phyloP scores from a whole-genome alignment of 2,113 vertebrate species.

The Tympanuchus pallidicinctus region DNA sequence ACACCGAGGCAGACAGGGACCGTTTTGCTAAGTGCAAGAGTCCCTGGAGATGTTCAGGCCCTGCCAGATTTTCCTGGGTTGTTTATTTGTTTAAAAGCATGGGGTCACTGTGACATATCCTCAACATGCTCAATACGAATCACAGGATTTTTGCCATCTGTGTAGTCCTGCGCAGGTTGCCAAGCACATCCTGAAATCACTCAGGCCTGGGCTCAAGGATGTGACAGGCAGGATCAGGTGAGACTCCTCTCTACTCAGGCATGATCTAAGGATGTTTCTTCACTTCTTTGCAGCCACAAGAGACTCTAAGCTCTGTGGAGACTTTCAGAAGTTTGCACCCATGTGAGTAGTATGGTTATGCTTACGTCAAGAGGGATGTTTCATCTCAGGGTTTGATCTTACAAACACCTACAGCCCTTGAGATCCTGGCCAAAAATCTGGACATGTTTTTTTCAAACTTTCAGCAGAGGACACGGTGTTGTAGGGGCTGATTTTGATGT shows the following conservation, averaged over 20 bases:
- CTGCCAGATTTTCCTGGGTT: not conserved
- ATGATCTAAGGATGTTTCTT: not conserved
- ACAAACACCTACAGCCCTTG: not conserved
- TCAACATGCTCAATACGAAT: not conserved
- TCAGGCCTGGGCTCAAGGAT: not conserved
- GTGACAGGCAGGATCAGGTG: not conserved
- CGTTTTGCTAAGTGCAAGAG: not conserved
- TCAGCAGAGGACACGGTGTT: not conserved
- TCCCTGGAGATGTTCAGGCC: not conserved
- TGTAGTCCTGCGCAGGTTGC: not conserved
- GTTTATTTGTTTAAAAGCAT: not conserved
- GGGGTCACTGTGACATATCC: too few species aligned
- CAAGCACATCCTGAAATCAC: not conserved
- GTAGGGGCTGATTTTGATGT: not conserved
- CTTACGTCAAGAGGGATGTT: not conserved
- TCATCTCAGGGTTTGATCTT: constrained; percentile 37
- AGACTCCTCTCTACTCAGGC: not conserved
- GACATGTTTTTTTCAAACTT: not conserved
- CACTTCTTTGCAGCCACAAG: not conserved
- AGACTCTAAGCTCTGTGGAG: not conserved
- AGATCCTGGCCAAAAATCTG: not conserved
- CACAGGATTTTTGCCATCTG: not conserved
- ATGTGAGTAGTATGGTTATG: not conserved
- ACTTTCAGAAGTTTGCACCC: not conserved
- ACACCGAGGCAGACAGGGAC: fast-evolving